Conservation (phyloP, 2,888 invertebrate genomes). For the Hydrotaea cyrtoneurina region DNA sequence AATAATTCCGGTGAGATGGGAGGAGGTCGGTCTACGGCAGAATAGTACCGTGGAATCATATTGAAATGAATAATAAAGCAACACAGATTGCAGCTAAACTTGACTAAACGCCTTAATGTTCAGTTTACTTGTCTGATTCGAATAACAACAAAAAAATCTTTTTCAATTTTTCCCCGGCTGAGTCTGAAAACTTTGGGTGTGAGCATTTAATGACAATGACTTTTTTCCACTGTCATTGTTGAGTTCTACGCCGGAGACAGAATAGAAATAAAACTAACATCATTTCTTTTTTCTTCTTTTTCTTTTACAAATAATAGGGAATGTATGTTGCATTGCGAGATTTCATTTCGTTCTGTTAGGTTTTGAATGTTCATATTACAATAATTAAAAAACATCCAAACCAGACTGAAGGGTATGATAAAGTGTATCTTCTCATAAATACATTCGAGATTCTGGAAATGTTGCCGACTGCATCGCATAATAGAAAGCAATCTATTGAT, state of each 20-base stretch:
- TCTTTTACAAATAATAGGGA: background rate
- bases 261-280: background rate
- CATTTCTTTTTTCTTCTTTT: background rate
- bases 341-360: too few relatives aligned
- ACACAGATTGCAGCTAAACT: background rate
- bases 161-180: too few relatives aligned
- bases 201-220: slow-evolving; percentile 22
- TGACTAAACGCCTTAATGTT: slow-evolving; percentile 40
- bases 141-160: slow-evolving; percentile 31
- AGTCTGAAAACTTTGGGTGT: too few relatives aligned
- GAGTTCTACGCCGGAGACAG: background rate
- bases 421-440: background rate
- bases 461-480: too few relatives aligned
- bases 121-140: slow-evolving; percentile 51
- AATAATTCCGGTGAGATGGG: background rate
- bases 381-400: background rate
- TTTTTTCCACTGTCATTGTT: background rate
- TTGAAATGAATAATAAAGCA: background rate
- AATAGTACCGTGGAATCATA: background rate
- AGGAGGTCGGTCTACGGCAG: background rate
- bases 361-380: background rate
- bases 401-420: slow-evolving; percentile 15
- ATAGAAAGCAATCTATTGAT: too few relatives aligned
- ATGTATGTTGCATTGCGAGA: too few relatives aligned
- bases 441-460: too few relatives aligned